Evolutionary conservation across 53 echinoderm and acorn worm species (phyloP), one percentile per base, ranked within the genome.

Genomic region (Hippasteria phrygiana): DNA sequence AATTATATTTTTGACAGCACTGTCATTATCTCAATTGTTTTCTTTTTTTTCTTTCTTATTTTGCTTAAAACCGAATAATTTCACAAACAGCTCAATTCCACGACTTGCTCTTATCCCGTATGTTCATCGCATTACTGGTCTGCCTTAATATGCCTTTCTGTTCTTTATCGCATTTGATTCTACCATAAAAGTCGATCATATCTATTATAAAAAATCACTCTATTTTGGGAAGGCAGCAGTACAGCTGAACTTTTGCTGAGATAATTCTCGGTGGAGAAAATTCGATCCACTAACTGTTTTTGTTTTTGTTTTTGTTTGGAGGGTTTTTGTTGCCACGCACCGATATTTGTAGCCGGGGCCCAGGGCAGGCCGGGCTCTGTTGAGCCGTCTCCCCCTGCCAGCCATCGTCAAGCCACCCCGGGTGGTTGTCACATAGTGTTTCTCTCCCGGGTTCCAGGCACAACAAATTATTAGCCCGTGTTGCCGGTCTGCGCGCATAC

Each of bases 351-450:
- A 28, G 63, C 32, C 14, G 43, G 82, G 82, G 63, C 78, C 82
- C 28, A 42, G 24, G 82, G 82, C 63, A 33, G 20, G 41, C n/a
- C 24, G 5, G 39, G 41, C 65, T 65, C 35, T 4, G 20, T 64
- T 43, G 32, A 17, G 77, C 36, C 53, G 17, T 82, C 45, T 28
- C 27, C 20, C 13, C 64, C 82, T 43, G 82, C 43, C 45, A 82
- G 47, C 45, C 82, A 82, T 82, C 42, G 43, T 28, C 24, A 41
- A 8, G 31, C 33, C 82, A 55, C 82, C 66, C 42, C 65, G 66
- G 82, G 82, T 64, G 82, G 82, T 82, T 82, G 82, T 82, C 82
- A 82, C 82, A 56, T 55, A 55, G 59, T 55, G 59, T 78, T 59
- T 55, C 62, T 78, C 78, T 78, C 78, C 56, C n/a, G 43, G 50